Evolutionary conservation across 1,140 invertebrate species (phyloP), one percentile per base, ranked within the genome.

Genomic region (Pissodes strobi): DNA sequence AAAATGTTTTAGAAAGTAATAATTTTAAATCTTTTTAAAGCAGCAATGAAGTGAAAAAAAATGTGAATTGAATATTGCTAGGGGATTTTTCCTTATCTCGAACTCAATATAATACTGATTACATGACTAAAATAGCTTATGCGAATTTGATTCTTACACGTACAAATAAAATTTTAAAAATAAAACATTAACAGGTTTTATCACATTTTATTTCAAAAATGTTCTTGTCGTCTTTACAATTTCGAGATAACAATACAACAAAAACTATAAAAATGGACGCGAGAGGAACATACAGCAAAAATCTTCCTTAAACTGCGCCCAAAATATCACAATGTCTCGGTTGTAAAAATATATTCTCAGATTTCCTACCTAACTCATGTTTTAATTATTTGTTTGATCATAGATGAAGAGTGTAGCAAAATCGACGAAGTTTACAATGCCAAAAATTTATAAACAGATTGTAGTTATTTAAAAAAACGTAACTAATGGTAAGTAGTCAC

Each of bases 231-330:
- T 49, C 21, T 53, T 53, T 38, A 38, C 51, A 52, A n/a, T 52
- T 53, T 53, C 51, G 18, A 53, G 51, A 19, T 53, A 34, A 53
- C 51, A 53, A 38, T 34, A 38, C 38, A 53, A 53, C 51, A 53
- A 59, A 59, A 59, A 59, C 17, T 59, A 59, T 37, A 59, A 59
- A 59, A 48, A 59, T 48, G 25, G 41, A 21, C 41, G 27, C 41
- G 6, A 27, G 41, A 23, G 43, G 23, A 12, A 51, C 13, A 55
- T 38, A 39, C 46, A 9, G 22, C 6, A 37, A 46, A 12, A 21
- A 59, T 59, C 21, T 37, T 59, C 43, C 56, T 43, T 46, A 25
- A 59, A 25, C 6, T 5, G 30, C 43, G 56, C 39, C 55, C 56
- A 43, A 48, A 46, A 46, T 59, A 59, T 59, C 56, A 59, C 56